Conservation (phyloP, 1,140 invertebrate species). For the Belonocnema kinseyi region DNA sequence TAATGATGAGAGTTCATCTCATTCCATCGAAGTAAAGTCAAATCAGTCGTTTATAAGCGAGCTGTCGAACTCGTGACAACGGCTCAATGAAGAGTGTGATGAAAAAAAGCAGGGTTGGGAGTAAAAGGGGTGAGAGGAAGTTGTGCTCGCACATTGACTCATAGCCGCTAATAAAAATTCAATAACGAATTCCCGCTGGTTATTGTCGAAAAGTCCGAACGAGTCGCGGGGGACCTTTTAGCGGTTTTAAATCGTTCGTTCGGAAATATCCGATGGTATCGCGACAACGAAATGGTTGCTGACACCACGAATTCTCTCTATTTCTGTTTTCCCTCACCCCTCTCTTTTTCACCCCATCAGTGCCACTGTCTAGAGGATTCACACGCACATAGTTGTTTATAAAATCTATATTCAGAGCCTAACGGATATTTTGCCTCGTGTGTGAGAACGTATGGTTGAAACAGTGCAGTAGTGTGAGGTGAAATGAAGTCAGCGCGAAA, state of each 20-base stretch:
- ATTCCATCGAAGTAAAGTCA: slow-evolving; percentile 2
- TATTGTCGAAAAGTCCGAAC: slow-evolving; percentile 56
- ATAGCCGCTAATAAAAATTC: slow-evolving; percentile 71
- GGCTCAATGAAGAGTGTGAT: slow-evolving; percentile 25
- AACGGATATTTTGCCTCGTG: not conserved
- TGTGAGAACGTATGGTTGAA: slow-evolving; percentile 24
- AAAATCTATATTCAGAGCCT: not conserved
- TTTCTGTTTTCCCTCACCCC: slow-evolving; percentile 29
- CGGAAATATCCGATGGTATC: slow-evolving; percentile 59
- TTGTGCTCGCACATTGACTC: slow-evolving; percentile 66
- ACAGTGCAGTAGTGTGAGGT: not conserved
- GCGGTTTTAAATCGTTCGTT: slow-evolving; percentile 50
- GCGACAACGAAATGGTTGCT: slow-evolving; percentile 52
- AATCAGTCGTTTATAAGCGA: slow-evolving; percentile 54
- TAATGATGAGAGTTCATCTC: slow-evolving; percentile 28
- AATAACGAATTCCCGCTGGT: slow-evolving; percentile 61
- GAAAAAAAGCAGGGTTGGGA: slow-evolving; percentile 28
- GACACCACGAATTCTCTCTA: slow-evolving; percentile 32
- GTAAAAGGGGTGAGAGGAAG: slow-evolving; percentile 48
- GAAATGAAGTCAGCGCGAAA: slow-evolving; percentile 12
- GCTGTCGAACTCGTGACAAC: slow-evolving; percentile 59
- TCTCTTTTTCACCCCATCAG: slow-evolving; percentile 23
- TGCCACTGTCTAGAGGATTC: not conserved
- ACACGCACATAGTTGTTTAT: not conserved
- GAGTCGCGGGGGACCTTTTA: slow-evolving; percentile 50